These are phyloP conservation scores for Coelopa frigida DNA, from an alignment of 1,140 invertebrate genomes.

Conservation along the genomic window DNA sequence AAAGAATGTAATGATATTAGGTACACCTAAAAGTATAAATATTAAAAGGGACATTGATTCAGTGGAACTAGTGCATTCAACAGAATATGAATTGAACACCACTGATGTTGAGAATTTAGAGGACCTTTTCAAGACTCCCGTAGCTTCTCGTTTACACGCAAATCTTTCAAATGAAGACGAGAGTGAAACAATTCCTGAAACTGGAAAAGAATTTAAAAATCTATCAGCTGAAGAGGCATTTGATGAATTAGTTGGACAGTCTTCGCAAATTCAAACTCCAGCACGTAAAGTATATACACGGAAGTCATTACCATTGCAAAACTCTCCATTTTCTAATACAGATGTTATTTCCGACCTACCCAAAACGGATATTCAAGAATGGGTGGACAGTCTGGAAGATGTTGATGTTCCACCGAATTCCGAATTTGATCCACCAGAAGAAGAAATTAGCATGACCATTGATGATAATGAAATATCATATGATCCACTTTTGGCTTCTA, in stretches of 20 bases:
- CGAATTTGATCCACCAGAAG: conserved; percentile 2
- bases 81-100: conserved; percentile 31
- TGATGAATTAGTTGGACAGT: conserved; percentile 5
- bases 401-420: background rate
- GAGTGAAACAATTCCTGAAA: background rate
- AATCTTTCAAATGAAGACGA: conserved; percentile 5
- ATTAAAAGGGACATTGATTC: conserved; percentile 17
- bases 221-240: conserved; percentile 10
- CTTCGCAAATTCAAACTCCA: conserved; percentile 8
- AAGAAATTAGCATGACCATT: background rate
- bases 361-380: conserved; percentile 13
- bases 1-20: conserved; percentile 35
- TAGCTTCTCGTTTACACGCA: conserved; percentile 10
- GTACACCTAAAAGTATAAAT: conserved; percentile 27
- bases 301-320: background rate
- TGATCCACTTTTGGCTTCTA: too few species aligned
- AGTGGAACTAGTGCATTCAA: conserved; percentile 11
- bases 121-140: conserved; percentile 26
- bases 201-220: background rate
- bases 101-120: conserved; percentile 23
- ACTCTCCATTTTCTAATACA: conserved; percentile 16
- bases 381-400: conserved; percentile 10
- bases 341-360: conserved; percentile 18
- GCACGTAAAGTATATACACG: conserved; percentile 4
- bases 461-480: too few species aligned